Conservation (phyloP, 2,113 vertebrate species). For the Pavo muticus region DNA sequence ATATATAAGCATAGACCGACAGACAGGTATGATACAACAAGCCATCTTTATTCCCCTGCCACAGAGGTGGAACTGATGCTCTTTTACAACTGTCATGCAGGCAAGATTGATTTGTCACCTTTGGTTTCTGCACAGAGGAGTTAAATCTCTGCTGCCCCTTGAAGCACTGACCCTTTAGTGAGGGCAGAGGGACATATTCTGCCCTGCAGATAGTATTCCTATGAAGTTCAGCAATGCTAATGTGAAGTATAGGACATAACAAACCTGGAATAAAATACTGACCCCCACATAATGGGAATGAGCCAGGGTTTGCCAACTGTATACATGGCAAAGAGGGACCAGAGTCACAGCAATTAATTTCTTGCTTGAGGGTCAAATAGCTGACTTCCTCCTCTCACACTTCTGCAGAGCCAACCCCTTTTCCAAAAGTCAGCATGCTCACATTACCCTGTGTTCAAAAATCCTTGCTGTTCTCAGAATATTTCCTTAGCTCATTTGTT, state of each 20-base stretch:
- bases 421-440: slow-evolving; percentile 2
- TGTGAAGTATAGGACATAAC: not conserved
- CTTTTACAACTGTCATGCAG: not conserved
- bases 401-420: not conserved
- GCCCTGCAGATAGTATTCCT: not conserved
- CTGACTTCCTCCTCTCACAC: not conserved
- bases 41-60: not conserved
- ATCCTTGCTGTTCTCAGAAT: not conserved
- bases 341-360: not conserved
- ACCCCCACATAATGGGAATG: not conserved
- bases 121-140: not conserved
- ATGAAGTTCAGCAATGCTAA: not conserved
- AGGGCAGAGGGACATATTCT: not conserved
- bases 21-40: not conserved
- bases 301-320: not conserved
- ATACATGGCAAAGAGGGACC: not conserved
- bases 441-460: not conserved
- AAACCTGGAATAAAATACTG: not conserved
- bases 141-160: not conserved
- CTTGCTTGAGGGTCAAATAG: not conserved
- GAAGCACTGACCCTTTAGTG: not conserved
- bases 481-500: slow-evolving; percentile 21
- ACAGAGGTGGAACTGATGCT: not conserved
- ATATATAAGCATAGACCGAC: not conserved
- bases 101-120: not conserved